Evolutionary conservation across 2,888 invertebrate species (phyloP).

Genomic region (Capitulum mitella): DNA sequence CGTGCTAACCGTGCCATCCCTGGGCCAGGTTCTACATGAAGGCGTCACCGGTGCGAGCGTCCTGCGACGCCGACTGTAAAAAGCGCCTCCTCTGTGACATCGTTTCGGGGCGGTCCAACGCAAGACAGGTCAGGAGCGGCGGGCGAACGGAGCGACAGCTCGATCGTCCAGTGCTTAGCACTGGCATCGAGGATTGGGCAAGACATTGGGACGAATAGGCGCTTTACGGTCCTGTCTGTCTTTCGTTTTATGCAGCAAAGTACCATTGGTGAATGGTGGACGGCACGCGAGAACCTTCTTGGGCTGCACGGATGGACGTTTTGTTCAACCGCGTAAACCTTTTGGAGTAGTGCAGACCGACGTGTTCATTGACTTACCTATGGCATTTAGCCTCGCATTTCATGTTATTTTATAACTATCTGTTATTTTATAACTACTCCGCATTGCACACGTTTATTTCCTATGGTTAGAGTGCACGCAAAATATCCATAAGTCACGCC

Average conservation of each 20-base stretch:
- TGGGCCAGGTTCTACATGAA: conserved; percentile 79
- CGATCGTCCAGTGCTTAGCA: too few relatives aligned
- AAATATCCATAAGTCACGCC: neutral
- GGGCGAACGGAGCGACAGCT: too few relatives aligned
- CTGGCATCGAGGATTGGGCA: too few relatives aligned
- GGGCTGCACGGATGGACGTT: neutral
- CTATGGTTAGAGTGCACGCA: neutral
- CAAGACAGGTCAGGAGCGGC: conserved; percentile 68
- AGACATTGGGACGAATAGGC: too few relatives aligned
- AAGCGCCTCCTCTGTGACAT: conserved; percentile 78
- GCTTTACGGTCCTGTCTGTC: too few relatives aligned
- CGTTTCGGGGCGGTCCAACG: conserved; percentile 77
- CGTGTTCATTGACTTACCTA: too few relatives aligned
- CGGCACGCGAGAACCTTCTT: too few relatives aligned
- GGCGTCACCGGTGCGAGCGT: conserved; percentile 72
- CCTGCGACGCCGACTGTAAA: conserved; percentile 75
- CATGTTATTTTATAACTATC: neutral
- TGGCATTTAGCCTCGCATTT: neutral
- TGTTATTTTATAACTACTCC: neutral
- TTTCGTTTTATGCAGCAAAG: too few relatives aligned
- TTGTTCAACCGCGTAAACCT: too few relatives aligned
- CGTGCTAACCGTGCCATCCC: too few relatives aligned
- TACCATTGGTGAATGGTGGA: too few relatives aligned
- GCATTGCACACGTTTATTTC: neutral
- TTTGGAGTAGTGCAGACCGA: too few relatives aligned